These are phyloP conservation scores for Patella pellucida DNA, from an alignment of 2,888 invertebrate genomes.

Conservation along the genomic window DNA sequence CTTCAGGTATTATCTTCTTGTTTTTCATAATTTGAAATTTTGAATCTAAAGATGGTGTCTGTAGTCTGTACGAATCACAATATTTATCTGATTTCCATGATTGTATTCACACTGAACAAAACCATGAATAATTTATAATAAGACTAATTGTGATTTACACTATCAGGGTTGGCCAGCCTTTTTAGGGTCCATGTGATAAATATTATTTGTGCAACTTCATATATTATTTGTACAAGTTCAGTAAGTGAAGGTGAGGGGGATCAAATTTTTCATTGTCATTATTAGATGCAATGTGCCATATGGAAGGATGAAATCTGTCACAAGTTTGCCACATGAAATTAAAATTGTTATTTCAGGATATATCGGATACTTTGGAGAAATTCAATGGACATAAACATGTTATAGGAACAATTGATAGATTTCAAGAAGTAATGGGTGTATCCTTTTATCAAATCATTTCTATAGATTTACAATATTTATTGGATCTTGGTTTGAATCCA, in stretches of 20 bases:
- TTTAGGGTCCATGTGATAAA: too few relatives aligned
- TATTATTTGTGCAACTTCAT: too few relatives aligned
- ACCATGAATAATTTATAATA: background rate
- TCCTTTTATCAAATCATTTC: slow-evolving; percentile 38
- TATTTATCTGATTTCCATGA: slow-evolving; percentile 11
- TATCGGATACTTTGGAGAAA: slow-evolving; percentile 54
- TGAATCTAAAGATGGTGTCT: background rate
- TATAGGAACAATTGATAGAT: slow-evolving; percentile 55
- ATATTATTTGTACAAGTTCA: too few relatives aligned
- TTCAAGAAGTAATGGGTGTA: slow-evolving; percentile 67
- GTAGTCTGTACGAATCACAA: background rate
- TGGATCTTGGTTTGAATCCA: too few relatives aligned
- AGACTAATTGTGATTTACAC: too few relatives aligned
- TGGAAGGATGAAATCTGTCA: too few relatives aligned
- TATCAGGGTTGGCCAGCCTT: too few relatives aligned
- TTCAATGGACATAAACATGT: slow-evolving; percentile 51
- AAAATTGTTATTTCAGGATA: slow-evolving; percentile 48
- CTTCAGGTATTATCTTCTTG: slow-evolving; percentile 52
- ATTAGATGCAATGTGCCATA: too few relatives aligned
- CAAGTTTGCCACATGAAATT: too few relatives aligned
- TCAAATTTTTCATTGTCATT: too few relatives aligned
- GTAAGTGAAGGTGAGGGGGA: too few relatives aligned
- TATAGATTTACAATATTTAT: background rate
- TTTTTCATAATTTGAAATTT: background rate
- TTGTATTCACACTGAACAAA: background rate